phyloP scores from a whole-genome alignment of 2,113 vertebrate genomes.

The Myotis lucifugus region DNA sequence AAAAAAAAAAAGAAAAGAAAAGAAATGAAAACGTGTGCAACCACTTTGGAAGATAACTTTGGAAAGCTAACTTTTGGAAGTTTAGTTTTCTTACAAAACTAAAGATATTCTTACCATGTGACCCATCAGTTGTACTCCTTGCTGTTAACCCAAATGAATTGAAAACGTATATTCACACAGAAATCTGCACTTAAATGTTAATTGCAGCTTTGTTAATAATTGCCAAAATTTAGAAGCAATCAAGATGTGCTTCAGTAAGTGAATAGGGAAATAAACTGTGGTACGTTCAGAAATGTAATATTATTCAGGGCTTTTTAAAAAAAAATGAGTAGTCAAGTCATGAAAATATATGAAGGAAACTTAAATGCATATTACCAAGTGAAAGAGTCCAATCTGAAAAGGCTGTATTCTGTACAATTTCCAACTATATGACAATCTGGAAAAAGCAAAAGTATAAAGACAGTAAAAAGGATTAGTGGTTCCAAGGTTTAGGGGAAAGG shows the following conservation, averaged over 20 bases:
- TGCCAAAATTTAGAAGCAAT: background rate
- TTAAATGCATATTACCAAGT: background rate
- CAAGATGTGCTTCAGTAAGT: background rate
- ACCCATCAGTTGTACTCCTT: background rate
- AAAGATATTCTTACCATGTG: background rate
- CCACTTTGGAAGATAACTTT: background rate
- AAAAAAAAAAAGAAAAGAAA: no score
- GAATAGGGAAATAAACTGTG: background rate
- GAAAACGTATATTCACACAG: background rate
- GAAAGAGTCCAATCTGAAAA: background rate
- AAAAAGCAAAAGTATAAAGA: background rate
- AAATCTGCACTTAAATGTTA: background rate
- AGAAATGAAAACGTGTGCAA: no score
- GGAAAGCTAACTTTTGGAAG: background rate
- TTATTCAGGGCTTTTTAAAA: background rate
- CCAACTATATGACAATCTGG: background rate
- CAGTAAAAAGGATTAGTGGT: background rate
- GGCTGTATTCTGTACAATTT: background rate
- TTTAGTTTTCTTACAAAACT: background rate
- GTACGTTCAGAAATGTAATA: background rate
- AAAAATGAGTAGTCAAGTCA: background rate
- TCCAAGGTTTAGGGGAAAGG: background rate
- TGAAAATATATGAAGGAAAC: background rate
- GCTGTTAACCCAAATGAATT: background rate
- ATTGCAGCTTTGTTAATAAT: background rate